Evolutionary conservation across 1,140 invertebrate species (phyloP), one percentile per base, ranked within the genome.

Genomic region (Brachionus koreanus): DNA sequence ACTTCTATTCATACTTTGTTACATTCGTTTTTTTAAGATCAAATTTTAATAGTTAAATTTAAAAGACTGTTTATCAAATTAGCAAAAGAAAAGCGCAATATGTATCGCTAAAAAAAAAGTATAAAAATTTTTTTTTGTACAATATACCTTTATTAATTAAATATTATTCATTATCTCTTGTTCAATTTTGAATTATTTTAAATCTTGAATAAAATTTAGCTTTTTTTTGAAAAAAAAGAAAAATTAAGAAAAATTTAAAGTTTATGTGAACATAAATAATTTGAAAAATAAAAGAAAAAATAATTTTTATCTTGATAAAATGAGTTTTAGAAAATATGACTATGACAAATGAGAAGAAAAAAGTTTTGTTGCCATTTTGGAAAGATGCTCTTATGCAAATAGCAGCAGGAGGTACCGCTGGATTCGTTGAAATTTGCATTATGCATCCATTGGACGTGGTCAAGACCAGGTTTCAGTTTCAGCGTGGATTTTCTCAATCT

Each of bases 391-490:
- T 90, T 1, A 92, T 95, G 87, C 94, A 96, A 90, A 92, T 96
- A 84, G 91, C 91, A 42, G 92, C 95, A 84, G 94, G 95, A 82
- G 94, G 94, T 82, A 94, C 93, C 83, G 94, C 94, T 84, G 94
- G 89, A 25, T 95, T 97, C 88, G 91, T 96, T 13, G 95, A 97
- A 91, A 94, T 96, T 67, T 95, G 93, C 86, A 93, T 97, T 81
- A 97, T 97, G 95, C 94, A 97, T 89, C 95, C 95, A 2, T 89
- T 97, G 86, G 95, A 97, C 89, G 89, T 97, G 77, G 91, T 97
- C 0, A 97, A 97, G 90, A 97, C 95, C 5, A 89, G 94, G 81
- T 91, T 95, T 84, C 94, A 95, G 88, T 90, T 95, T 39, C 93
- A 94, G 87, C 86, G 90, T n/a, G 90, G 89, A 79, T 86, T 87